phyloP scores from a whole-genome alignment of 64 coral and sea anemone genomes.

The Pocillopora damicornis region DNA sequence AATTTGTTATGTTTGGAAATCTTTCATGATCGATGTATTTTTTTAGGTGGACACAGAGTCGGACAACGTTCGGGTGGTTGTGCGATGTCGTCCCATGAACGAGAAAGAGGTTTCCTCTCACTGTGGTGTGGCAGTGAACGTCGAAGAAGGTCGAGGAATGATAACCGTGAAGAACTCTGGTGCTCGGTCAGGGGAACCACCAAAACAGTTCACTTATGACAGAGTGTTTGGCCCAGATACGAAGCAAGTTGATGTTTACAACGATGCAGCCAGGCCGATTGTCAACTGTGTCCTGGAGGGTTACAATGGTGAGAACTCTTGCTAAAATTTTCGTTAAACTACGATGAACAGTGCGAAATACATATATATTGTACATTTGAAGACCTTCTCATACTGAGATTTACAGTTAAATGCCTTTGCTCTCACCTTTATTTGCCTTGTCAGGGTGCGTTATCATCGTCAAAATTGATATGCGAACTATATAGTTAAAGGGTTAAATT shows the following conservation, averaged over 20 bases:
- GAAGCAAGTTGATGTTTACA: constrained; percentile 96
- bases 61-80: constrained; percentile 97
- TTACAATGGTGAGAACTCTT: constrained; percentile 74
- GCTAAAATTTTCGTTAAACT: neutral
- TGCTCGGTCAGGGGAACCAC: constrained; percentile 65
- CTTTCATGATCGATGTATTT: neutral
- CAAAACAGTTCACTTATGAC: constrained; percentile 89
- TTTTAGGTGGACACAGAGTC: constrained; percentile 22
- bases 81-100: constrained; percentile 96
- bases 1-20: neutral
- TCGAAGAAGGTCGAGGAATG: constrained; percentile 84
- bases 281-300: constrained; percentile 93
- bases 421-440: no score
- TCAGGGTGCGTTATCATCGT: no score
- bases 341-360: neutral
- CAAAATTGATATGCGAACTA: no score
- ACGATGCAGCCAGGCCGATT: constrained; percentile 95
- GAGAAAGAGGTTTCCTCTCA: constrained; percentile 74
- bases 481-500: no score
- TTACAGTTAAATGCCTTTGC: no score
- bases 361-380: no score
- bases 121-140: constrained; percentile 70
- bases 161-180: constrained; percentile 72
- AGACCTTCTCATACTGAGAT: no score
- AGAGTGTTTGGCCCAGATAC: constrained; percentile 84